A percentile compares a stretch with the other conserved stretches of the same genome.
These are phyloP conservation scores for Rhagoletis zephyria DNA, from an alignment of 1,140 invertebrate species.

Conservation along the genomic window DNA sequence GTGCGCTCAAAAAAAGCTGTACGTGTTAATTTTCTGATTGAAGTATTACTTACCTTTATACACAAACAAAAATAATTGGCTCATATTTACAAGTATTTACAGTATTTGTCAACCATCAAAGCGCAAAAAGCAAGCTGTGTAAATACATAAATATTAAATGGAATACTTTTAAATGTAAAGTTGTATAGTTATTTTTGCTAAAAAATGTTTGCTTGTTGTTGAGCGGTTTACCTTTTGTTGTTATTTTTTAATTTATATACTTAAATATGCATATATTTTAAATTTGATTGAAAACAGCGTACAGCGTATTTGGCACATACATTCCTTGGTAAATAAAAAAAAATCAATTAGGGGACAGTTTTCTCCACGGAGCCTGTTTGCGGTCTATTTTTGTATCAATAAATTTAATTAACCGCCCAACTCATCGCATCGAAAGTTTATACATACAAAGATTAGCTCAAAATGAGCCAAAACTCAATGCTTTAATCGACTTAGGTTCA, in stretches of 20 bases:
- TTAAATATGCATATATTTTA: background rate
- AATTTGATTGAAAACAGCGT: background rate
- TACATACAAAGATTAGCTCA: too few relatives aligned
- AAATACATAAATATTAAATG: background rate
- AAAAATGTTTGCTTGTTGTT: conserved; percentile 4
- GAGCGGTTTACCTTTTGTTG: background rate
- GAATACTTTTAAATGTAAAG: background rate
- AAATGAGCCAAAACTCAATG: too few relatives aligned
- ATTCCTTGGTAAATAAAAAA: too few relatives aligned
- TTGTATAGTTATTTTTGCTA: background rate
- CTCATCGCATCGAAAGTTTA: too few relatives aligned
- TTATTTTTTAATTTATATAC: background rate
- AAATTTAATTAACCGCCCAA: too few relatives aligned
- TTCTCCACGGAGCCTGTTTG: too few relatives aligned
- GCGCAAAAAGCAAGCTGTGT: background rate
- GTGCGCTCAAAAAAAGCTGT: background rate
- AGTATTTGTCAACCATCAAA: background rate
- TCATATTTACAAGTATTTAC: conserved; percentile 15
- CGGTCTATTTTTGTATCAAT: too few relatives aligned
- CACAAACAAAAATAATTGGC: conserved; percentile 7
- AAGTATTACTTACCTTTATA: background rate
- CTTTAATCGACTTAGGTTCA: too few relatives aligned
- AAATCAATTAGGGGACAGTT: too few relatives aligned
- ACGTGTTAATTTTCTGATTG: conserved; percentile 35
- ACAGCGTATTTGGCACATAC: too few relatives aligned